Conservation (phyloP, 2,797 vertebrate species). For the Coccyzus lansbergi region DNA sequence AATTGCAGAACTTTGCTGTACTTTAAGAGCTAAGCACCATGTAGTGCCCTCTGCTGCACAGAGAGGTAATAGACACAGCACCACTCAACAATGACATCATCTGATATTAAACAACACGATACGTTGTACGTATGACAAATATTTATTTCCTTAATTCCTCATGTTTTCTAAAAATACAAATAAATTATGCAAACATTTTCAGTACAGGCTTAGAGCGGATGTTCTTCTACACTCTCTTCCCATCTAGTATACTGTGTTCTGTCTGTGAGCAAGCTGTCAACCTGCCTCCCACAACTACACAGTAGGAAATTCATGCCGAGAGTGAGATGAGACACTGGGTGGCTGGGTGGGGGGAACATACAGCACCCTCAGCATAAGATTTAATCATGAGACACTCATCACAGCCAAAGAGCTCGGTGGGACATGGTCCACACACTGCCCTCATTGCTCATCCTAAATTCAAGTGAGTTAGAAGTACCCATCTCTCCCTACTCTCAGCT, state of each 20-base stretch:
- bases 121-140: neutral
- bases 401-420: neutral
- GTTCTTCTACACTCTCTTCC: neutral
- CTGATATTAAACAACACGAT: neutral
- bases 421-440: neutral
- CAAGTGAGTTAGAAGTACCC: neutral
- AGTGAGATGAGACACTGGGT: neutral
- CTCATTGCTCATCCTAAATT: neutral
- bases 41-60: constrained; percentile 32
- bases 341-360: neutral
- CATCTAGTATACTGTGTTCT: neutral
- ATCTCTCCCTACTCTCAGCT: neutral
- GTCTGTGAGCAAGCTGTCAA: constrained; percentile 27
- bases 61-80: neutral
- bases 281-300: neutral
- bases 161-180: constrained; percentile 31
- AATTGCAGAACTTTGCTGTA: neutral
- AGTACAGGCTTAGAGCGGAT: neutral
- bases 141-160: constrained; percentile 24
- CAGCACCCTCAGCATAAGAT: neutral
- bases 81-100: neutral
- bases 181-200: neutral
- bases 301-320: neutral
- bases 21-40: neutral
- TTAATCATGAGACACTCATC: neutral